Base-by-base conservation (phyloP, 2,797 vertebrate genomes). In the Acipenser ruthenus region DNA sequence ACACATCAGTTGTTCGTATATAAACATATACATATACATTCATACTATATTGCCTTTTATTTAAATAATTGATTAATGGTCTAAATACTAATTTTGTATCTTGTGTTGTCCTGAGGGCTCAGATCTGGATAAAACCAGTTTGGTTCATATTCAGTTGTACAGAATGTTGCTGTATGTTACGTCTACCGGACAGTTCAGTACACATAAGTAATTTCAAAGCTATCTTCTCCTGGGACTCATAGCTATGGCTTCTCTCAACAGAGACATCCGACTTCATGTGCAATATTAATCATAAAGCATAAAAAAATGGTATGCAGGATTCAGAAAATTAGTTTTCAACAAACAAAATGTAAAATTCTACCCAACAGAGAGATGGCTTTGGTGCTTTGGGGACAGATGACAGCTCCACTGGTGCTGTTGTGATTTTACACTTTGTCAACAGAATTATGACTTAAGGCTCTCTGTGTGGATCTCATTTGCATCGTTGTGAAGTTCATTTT, bases 251-350 rank as follows among this genome's bases (percentile, higher is more conserved):
- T 77, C 78, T 62, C 76, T 82, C 82, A 77, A 74, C 78, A 70
- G 82, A 76, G 75, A 82, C 77, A 84, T 82, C 73, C 72, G 75
- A 77, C 63, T 77, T 80, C 83, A 81, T 77, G 76, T 74, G 74
- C 75, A 82, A 83, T 84, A 84, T 86, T 79, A 83, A 83, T 84
- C 75, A 83, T 76, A 75, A 75, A 73, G 74, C 75, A 79, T 80
- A 79, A 75, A 78, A 76, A 78, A 37, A 81, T 78, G 73, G 71
- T 71, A 77, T 69, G 67, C 75, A 79, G 73, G 73, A 51, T 81
- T 84, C 79, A 81, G 74, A 79, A 84, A 85, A 88, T 86, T 85
- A 75, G 74, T 75, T 85, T 86, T 83, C 76, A 85, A 78, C 70
- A 73, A 87, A 80, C 74, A 79, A 70, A 70, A 65, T 59, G 63